A percentile compares a stretch with the other conserved stretches of the same genome.
Conservation (phyloP, 2,888 invertebrate species). For the Cephus runcator region DNA sequence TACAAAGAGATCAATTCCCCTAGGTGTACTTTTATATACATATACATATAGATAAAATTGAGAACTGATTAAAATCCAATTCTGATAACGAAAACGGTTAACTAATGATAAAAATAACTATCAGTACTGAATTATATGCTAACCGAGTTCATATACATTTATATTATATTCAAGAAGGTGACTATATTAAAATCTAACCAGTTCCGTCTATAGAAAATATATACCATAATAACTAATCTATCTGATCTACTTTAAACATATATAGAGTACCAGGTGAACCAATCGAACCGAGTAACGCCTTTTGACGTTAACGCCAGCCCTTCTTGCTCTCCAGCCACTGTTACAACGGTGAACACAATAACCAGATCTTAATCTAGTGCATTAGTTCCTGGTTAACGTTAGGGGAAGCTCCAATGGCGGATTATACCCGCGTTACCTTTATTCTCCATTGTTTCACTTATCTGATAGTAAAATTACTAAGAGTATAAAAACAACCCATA, state of each 20-base stretch:
- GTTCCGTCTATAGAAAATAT: not conserved
- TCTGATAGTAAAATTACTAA: conserved; percentile 29
- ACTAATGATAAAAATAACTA: not conserved
- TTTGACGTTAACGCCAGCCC: conserved; percentile 60
- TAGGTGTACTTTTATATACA: not conserved
- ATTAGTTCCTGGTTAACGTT: conserved; percentile 51
- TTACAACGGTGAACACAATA: conserved; percentile 28
- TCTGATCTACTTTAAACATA: conserved; percentile 15
- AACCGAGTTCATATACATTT: not conserved
- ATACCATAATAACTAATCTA: too few relatives aligned
- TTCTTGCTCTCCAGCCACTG: conserved; percentile 24
- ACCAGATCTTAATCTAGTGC: conserved; percentile 58
- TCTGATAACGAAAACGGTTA: not conserved
- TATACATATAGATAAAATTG: not conserved
- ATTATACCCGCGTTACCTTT: not conserved
- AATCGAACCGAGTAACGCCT: conserved; percentile 53
- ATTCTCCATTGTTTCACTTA: conserved; percentile 47
- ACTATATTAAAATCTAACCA: conserved; percentile 46
- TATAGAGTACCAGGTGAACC: conserved; percentile 50
- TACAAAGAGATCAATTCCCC: not conserved
- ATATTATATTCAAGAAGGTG: conserved; percentile 13
- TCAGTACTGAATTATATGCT: not conserved
- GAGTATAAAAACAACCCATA: not conserved
- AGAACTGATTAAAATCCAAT: not conserved
- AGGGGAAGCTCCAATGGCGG: not conserved